Evolutionary conservation across 2,113 vertebrate genomes (phyloP).

Genomic region (Epinephelus fuscoguttatus): DNA sequence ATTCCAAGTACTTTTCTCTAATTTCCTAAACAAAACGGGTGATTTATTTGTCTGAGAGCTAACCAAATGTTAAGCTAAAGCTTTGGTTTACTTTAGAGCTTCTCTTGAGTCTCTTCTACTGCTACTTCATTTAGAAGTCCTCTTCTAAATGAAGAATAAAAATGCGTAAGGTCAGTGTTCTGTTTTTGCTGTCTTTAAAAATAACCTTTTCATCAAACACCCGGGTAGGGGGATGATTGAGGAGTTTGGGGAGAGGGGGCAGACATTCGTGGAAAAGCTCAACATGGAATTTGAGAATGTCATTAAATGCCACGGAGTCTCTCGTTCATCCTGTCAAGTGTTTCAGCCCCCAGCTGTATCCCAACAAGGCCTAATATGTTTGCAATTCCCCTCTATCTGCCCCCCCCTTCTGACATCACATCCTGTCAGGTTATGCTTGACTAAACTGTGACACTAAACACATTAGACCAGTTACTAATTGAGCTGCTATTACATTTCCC

Average conservation of each 20-base stretch:
- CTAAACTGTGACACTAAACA: slow-evolving; percentile 74
- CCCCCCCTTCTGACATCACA: slow-evolving; percentile 72
- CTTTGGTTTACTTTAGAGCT: slow-evolving; percentile 44
- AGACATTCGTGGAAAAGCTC: slow-evolving; percentile 28
- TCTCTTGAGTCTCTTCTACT: slow-evolving; percentile 27
- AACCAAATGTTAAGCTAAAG: slow-evolving; percentile 14
- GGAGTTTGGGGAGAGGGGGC: slow-evolving; percentile 14
- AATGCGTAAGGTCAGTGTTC: slow-evolving; percentile 32
- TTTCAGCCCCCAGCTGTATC: slow-evolving; percentile 55
- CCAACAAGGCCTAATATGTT: slow-evolving; percentile 48
- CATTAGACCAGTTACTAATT: slow-evolving; percentile 70
- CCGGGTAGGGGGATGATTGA: slow-evolving; percentile 26
- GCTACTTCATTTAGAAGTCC: slow-evolving; percentile 1
- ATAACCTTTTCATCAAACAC: slow-evolving; percentile 15
- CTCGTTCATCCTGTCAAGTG: slow-evolving; percentile 54
- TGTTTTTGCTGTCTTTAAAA: slow-evolving; percentile 39
- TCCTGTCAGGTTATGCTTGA: slow-evolving; percentile 65
- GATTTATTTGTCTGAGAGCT: slow-evolving; percentile 48
- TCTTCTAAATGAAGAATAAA: slow-evolving; percentile 24
- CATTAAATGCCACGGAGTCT: slow-evolving; percentile 32
- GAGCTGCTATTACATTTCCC: slow-evolving; percentile 67
- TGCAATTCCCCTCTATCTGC: slow-evolving; percentile 5
- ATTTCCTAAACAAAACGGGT: slow-evolving; percentile 35
- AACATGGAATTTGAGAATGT: slow-evolving; percentile 33
- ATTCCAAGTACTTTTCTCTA: slow-evolving; percentile 14